Evolutionary conservation across 2,113 vertebrate genomes (phyloP).

Genomic region (Cromileptes altivelis): DNA sequence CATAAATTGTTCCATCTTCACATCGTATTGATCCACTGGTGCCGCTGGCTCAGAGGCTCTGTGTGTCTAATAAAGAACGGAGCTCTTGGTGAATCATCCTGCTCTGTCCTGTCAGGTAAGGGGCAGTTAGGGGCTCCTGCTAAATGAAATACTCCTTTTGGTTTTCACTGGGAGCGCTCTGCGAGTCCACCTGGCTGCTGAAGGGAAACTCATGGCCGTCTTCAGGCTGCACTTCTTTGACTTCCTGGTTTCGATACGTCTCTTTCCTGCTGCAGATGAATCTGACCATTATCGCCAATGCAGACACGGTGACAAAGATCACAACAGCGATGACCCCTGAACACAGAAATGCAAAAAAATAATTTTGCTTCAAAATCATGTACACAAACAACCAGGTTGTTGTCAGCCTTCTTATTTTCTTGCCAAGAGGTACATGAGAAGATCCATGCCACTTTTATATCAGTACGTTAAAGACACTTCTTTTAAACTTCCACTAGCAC

Average conservation of each 20-base stretch:
- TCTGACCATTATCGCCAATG: conserved; percentile 85
- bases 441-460: neutral
- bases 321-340: conserved; percentile 93
- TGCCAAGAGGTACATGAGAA: neutral
- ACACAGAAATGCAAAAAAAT: neutral
- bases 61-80: conserved; percentile 50
- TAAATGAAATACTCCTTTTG: conserved; percentile 97
- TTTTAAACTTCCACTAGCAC: too few species aligned
- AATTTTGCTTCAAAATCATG: neutral
- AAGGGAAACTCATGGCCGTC: conserved; percentile 88
- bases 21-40: conserved; percentile 24
- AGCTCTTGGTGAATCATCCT: conserved; percentile 44
- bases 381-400: neutral
- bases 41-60: conserved; percentile 5
- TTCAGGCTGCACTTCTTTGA: conserved; percentile 89
- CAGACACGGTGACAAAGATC: conserved; percentile 91
- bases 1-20: conserved; percentile 30
- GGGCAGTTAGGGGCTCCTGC: conserved; percentile 52
- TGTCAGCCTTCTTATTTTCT: neutral
- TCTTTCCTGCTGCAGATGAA: conserved; percentile 90
- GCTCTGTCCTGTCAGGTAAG: conserved; percentile 42
- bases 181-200: conserved; percentile 88
- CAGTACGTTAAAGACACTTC: too few species aligned
- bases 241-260: conserved; percentile 88
- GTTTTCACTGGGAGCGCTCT: conserved; percentile 86